Conservation (phyloP, 64 coral and sea anemone genomes). For the Montipora sp. region DNA sequence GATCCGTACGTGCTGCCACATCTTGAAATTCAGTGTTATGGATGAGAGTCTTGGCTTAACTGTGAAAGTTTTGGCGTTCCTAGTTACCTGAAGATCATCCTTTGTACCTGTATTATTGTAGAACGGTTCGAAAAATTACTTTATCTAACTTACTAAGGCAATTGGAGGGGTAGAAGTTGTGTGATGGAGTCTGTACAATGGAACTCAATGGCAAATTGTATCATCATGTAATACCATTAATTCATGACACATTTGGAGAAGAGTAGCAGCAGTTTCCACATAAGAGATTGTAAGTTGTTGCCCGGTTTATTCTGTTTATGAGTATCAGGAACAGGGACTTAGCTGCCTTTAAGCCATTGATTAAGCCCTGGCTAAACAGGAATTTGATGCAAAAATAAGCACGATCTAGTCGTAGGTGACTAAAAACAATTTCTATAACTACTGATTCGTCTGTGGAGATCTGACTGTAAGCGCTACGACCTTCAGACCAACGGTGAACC, state of each 20-base stretch:
- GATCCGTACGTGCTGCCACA: conserved; percentile 12
- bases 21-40: not conserved
- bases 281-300: not conserved
- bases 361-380: no score
- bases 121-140: conserved; percentile 32
- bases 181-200: conserved; percentile 14
- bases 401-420: no score
- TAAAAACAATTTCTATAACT: no score
- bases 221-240: conserved; percentile 42
- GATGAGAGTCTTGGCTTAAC: conserved; percentile 45
- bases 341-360: no score
- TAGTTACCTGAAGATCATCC: conserved; percentile 44
- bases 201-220: conserved; percentile 30
- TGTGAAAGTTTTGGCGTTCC: conserved; percentile 7
- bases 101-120: conserved; percentile 18
- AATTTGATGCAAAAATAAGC: not conserved
- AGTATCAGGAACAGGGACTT: no score
- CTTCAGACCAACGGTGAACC: no score
- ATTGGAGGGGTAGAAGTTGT: conserved; percentile 32
- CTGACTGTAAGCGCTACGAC: no score
- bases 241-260: not conserved
- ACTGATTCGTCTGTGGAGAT: no score
- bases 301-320: no score
- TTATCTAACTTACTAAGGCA: conserved; percentile 11
- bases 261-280: conserved; percentile 36